Base-by-base conservation (phyloP, 2,113 vertebrate species). In the Hippopotamus amphibius region DNA sequence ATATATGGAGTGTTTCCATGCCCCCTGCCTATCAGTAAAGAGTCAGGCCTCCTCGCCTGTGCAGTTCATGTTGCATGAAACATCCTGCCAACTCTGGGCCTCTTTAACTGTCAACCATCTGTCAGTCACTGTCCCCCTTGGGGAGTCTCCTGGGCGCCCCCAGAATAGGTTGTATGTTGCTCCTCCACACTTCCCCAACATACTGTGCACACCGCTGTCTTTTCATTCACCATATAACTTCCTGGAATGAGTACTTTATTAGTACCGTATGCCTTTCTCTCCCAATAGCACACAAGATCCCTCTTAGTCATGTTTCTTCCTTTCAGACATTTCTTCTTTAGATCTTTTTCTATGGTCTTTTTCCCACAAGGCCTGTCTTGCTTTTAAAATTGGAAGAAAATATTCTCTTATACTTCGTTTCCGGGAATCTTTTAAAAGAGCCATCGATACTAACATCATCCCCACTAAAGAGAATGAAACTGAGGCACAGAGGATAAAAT, bases 301-400 rank as follows among this genome's bases (percentile, higher is more conserved):
- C 16, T 61, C 48, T 95, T 15, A 33, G 17, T n/a, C 2, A 22
- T 10, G 13, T n/a, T 72, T 82, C 88, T 9, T 72, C 50, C 26
- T 30, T 95, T 65, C 41, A 59, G 55, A 65, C 8, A 57, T 41
- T 72, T 66, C 55, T 89, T 65, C 53, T 71, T 43, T 85, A 65
- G n/a, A n/a, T 63, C 3, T 50, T 95, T 61, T 50, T n/a, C 15
- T 71, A 11, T 30, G 50, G 15, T 48, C 19, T 61, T 76, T 74
- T 71, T 14, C 33, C 14, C 71, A 41, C 3, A 43, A 59, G n/a
- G 1, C 53, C 71, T 28, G 14, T 82, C 22, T 65, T 77, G 12
- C 63, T 88, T 93, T 93, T 37, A 55, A 10, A 50, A 28, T 17
- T 74, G 26, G 43, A 93, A 95, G 93, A 80, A 88, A 91, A 66